Base-by-base conservation (phyloP, 2,797 vertebrate species). In the Chiroxiphia lanceolata region DNA sequence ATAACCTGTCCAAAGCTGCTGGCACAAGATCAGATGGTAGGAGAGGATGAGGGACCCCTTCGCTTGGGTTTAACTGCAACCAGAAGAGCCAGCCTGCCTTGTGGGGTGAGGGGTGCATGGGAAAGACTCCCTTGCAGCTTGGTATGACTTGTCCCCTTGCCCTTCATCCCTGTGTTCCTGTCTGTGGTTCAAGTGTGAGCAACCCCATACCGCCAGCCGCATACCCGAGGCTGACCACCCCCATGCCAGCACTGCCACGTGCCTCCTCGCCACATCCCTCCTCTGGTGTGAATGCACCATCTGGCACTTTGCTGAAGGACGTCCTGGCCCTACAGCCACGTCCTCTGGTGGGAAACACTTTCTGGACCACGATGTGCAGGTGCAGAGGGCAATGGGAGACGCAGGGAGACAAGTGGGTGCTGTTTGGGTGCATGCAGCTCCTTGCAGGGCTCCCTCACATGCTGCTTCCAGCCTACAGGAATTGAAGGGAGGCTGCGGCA, bases 401-500 rank as follows among this genome's bases (percentile, higher is more conserved):
- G 3, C 0, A 0, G 48, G 40, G 69, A 83, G 56, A 51, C 0
- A 6, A 90, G 78, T 3, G 13, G 67, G 59, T 65, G 59, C 78
- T 69, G 61, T 63, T 82, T 5, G 5, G 26, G 34, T 18, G 22
- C 14, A 1, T 56, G 82, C 71, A 56, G 68, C 71, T 93, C 63
- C 34, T 87, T 69, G 54, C 91, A 92, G 78, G 22, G 81, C 71
- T 94, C 64, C 67, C 33, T 57, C 48, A 47, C 17, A 3, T 29
- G 36, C 82, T 91, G 78, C 87, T 85, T 69, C 85, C 92, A 94
- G 79, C 93, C 85, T 47, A 31, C 14, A 2, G 87, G 71, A 91
- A 70, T 4, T 68, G 63, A 75, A 90, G 63, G 67, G 81, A 94
- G 81, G 74, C 83, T 93, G 84, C 27, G 0, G 59, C 67, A 93